These are phyloP conservation scores for Monomorium pharaonis DNA, from an alignment of 1,140 invertebrate species.

Conservation along the genomic window DNA sequence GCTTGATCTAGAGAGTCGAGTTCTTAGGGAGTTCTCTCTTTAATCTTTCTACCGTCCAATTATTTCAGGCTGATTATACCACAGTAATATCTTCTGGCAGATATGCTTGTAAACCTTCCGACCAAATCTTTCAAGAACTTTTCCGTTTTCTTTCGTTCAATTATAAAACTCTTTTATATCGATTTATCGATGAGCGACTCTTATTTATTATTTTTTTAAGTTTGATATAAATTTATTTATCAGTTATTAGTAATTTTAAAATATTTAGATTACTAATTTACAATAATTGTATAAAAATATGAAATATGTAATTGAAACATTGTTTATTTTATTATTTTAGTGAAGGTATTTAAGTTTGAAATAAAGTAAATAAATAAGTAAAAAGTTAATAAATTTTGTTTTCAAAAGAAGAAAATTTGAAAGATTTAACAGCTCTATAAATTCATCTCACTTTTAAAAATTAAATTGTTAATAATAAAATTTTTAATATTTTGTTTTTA, in stretches of 20 bases:
- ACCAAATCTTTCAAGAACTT: conserved; percentile 57
- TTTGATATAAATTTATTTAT: background rate
- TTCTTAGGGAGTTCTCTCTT: conserved; percentile 70
- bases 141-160: background rate
- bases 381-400: too few relatives aligned
- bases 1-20: conserved; percentile 60
- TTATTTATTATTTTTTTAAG: background rate
- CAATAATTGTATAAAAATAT: background rate
- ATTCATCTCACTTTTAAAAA: too few relatives aligned
- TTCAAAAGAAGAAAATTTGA: too few relatives aligned
- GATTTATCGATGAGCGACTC: background rate
- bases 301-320: background rate
- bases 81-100: conserved; percentile 64
- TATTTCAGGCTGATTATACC: conserved; percentile 72
- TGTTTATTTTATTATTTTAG: background rate
- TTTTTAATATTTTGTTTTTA: background rate
- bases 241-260: background rate
- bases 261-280: background rate
- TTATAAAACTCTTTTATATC: background rate
- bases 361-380: too few relatives aligned
- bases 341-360: background rate
- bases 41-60: conserved; percentile 80
- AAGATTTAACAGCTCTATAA: too few relatives aligned
- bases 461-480: background rate
- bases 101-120: conserved; percentile 68